These are phyloP conservation scores for Argyrosomus japonicus DNA, from an alignment of 2,113 vertebrate species.

Conservation along the genomic window DNA sequence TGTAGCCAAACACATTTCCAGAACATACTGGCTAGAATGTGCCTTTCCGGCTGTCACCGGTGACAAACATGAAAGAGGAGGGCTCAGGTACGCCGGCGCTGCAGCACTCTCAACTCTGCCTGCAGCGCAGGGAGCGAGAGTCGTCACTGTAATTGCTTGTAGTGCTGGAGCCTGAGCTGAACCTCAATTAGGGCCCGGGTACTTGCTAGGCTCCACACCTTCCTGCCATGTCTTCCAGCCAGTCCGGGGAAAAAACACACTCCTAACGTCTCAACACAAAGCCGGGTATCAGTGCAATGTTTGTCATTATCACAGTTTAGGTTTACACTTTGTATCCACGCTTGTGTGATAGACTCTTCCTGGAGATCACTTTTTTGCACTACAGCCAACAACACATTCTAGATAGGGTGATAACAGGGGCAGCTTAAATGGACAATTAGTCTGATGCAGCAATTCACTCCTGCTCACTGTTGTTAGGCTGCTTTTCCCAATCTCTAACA, in stretches of 20 bases:
- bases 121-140: conserved; percentile 53
- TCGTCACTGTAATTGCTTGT: conserved; percentile 73
- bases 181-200: conserved; percentile 70
- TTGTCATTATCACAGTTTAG: conserved; percentile 37
- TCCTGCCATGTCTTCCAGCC: conserved; percentile 11
- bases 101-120: conserved; percentile 60
- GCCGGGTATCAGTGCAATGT: conserved; percentile 10
- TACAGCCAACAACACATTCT: not conserved
- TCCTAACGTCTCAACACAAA: conserved; percentile 19
- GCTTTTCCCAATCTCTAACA: conserved; percentile 41
- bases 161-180: conserved; percentile 69
- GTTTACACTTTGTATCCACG: not conserved
- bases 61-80: conserved; percentile 74
- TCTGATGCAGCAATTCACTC: conserved; percentile 32
- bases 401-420: conserved; percentile 27
- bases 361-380: conserved; percentile 1
- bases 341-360: not conserved
- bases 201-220: conserved; percentile 57
- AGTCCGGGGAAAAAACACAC: not conserved
- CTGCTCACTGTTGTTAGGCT: conserved; percentile 21
- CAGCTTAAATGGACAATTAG: conserved; percentile 25
- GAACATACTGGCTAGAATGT: conserved; percentile 47
- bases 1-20: conserved; percentile 74
- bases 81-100: conserved; percentile 49
- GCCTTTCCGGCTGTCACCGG: conserved; percentile 61